Evolutionary conservation across 2,113 vertebrate species (phyloP).

Genomic region (Zeus faber): DNA sequence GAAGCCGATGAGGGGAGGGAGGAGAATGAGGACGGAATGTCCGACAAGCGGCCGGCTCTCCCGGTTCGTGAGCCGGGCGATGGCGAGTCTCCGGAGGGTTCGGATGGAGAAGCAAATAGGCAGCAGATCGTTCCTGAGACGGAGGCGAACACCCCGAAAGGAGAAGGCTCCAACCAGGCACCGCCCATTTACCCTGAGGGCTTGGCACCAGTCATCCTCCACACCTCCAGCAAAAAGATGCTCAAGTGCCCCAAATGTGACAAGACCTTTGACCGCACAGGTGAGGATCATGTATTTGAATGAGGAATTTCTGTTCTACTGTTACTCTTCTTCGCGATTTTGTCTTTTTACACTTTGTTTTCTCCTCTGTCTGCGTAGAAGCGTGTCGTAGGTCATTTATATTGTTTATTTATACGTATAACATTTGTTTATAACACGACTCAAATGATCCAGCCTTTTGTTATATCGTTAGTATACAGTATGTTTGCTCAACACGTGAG

Average conservation of each 20-base stretch:
- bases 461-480: too few relatives aligned
- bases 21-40: constrained; percentile 31
- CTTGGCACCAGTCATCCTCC: constrained; percentile 84
- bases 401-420: too few relatives aligned
- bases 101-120: constrained; percentile 62
- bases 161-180: constrained; percentile 55
- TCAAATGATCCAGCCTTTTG: too few relatives aligned
- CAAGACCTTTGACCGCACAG: constrained; percentile 95
- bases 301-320: too few relatives aligned
- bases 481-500: too few relatives aligned
- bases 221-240: constrained; percentile 84
- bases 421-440: too few relatives aligned
- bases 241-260: constrained; percentile 94
- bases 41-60: background rate
- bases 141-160: constrained; percentile 38
- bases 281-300: too few relatives aligned
- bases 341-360: too few relatives aligned
- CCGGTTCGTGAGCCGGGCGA: constrained; percentile 60
- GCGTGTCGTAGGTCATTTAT: too few relatives aligned
- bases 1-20: constrained; percentile 57
- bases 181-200: constrained; percentile 80
- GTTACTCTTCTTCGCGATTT: too few relatives aligned
- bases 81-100: constrained; percentile 55
- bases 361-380: too few relatives aligned
- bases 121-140: constrained; percentile 69